Conservation (phyloP, 2,888 invertebrate genomes). For the Molorchus minor region DNA sequence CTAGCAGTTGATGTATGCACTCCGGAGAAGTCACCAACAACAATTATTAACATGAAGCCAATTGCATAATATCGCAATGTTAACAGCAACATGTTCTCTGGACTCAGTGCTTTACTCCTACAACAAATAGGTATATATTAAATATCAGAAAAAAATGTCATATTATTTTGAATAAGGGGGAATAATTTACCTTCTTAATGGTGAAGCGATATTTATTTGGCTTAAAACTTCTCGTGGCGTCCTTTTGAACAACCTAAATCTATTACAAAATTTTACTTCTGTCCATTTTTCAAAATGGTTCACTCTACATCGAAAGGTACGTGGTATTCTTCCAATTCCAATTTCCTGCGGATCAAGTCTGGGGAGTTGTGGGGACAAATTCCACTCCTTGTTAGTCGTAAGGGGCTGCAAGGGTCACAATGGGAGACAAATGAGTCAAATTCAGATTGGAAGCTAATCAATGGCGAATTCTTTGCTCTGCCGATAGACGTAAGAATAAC, state of each 20-base stretch:
- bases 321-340: too few species aligned
- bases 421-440: too few species aligned
- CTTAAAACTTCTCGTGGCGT: not conserved
- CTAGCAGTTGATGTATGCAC: constrained; percentile 13
- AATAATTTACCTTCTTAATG: not conserved
- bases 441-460: too few species aligned
- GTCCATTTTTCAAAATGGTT: too few species aligned
- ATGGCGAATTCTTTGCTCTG: too few species aligned
- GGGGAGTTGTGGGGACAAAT: too few species aligned
- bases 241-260: not conserved
- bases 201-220: not conserved
- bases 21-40: constrained; percentile 11
- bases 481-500: too few species aligned
- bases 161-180: not conserved
- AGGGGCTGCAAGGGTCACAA: too few species aligned
- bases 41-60: constrained; percentile 5
- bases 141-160: not conserved
- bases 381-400: too few species aligned
- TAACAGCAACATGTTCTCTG: not conserved
- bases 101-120: not conserved
- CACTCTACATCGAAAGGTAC: too few species aligned
- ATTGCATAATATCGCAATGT: constrained; percentile 13
- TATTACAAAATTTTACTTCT: too few species aligned
- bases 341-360: too few species aligned
- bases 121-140: not conserved